A percentile compares a stretch with the other conserved stretches of the same genome.
Evolutionary conservation across 1,140 invertebrate species (phyloP).

Genomic region (Dendrolimus kikuchii): DNA sequence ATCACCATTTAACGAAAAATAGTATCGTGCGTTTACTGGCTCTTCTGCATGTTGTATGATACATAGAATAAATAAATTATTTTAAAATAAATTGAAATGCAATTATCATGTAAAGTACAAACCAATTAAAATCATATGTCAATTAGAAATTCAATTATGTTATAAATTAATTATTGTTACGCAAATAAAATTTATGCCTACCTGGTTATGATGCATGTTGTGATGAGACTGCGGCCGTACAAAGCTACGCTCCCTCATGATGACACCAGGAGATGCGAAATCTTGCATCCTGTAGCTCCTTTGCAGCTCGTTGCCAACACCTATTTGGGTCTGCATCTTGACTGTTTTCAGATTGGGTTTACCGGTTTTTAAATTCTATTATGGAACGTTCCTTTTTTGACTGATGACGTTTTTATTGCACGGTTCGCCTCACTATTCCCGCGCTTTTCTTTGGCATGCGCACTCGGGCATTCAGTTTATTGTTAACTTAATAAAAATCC

Average conservation of each 20-base stretch:
- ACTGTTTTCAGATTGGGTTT: not conserved
- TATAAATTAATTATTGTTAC: not conserved
- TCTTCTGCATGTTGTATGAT: not conserved
- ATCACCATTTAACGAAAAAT: too few relatives aligned
- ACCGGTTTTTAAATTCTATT: too few relatives aligned
- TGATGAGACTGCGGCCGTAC: slow-evolving; percentile 74
- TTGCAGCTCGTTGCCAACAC: slow-evolving; percentile 59
- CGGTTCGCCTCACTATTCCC: not conserved
- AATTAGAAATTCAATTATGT: too few relatives aligned
- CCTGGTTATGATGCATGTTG: slow-evolving; percentile 70
- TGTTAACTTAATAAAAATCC: slow-evolving; percentile 11
- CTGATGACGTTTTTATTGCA: too few relatives aligned
- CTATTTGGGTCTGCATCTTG: slow-evolving; percentile 63
- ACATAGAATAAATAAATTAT: not conserved
- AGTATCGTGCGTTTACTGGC: too few relatives aligned
- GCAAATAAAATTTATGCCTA: slow-evolving; percentile 14
- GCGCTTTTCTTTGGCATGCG: slow-evolving; percentile 25
- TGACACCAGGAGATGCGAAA: slow-evolving; percentile 68
- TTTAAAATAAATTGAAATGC: too few relatives aligned
- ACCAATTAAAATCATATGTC: too few relatives aligned
- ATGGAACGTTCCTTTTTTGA: too few relatives aligned
- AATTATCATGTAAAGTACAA: too few relatives aligned
- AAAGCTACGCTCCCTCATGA: slow-evolving; percentile 75
- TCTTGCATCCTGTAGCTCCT: slow-evolving; percentile 69
- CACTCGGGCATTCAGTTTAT: slow-evolving; percentile 19